Conservation (phyloP, 1,140 invertebrate species). For the Trypoxylus dichotomus region DNA sequence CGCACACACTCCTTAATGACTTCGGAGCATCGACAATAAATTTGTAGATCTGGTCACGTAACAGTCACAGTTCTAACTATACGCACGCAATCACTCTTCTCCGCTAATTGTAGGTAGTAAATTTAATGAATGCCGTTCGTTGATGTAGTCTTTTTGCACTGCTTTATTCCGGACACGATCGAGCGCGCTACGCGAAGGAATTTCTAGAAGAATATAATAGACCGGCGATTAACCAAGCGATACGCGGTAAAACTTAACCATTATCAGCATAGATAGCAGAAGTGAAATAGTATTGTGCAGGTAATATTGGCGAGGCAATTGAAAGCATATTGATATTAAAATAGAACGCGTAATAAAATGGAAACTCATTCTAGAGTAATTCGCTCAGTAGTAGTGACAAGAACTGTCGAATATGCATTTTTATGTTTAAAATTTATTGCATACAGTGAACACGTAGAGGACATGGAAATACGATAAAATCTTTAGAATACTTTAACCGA, state of each 20-base stretch:
- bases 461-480: no score
- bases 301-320: no score
- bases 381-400: no score
- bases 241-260: not conserved
- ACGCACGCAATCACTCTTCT: not conserved
- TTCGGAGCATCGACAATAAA: not conserved
- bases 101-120: not conserved
- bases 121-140: slow-evolving; percentile 2
- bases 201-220: not conserved
- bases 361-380: no score
- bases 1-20: no score
- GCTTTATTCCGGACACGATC: not conserved
- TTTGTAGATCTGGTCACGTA: not conserved
- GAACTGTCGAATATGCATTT: no score
- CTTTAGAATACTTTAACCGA: no score
- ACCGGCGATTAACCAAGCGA: not conserved
- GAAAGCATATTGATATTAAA: not conserved
- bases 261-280: no score
- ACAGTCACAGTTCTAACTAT: not conserved
- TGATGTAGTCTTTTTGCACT: slow-evolving; percentile 1
- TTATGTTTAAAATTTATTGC: no score
- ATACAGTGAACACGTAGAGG: no score
- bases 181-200: not conserved
- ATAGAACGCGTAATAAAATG: not conserved
- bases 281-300: no score